Evolutionary conservation across 2,888 invertebrate species (phyloP).

Genomic region (Rhagophthalmus giganteus): DNA sequence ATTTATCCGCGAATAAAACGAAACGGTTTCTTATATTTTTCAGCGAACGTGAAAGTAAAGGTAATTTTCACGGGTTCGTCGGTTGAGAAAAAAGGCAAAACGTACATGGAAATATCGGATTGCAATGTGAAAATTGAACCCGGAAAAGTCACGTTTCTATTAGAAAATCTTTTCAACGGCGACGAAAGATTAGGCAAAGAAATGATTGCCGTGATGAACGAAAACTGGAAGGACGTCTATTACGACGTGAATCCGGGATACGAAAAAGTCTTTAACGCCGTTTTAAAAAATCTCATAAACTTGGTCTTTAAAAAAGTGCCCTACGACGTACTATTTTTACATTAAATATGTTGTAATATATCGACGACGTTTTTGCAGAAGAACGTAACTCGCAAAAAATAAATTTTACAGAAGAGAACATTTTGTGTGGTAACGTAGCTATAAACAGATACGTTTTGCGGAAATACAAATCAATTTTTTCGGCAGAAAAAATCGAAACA

Average conservation of each 20-base stretch:
- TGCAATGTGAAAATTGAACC: constrained; percentile 67
- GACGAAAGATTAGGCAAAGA: constrained; percentile 44
- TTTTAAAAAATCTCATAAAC: constrained; percentile 4
- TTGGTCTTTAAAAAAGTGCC: constrained; percentile 2
- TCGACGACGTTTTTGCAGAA: no score
- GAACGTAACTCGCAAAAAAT: no score
- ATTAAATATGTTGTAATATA: no score
- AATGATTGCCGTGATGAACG: constrained; percentile 52
- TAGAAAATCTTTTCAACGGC: constrained; percentile 65
- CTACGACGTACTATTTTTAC: no score
- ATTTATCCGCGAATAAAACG: no score
- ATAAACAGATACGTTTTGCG: no score
- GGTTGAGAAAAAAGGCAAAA: constrained; percentile 63
- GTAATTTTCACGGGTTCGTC: constrained; percentile 67
- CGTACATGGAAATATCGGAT: constrained; percentile 65
- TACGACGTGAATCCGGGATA: constrained; percentile 63
- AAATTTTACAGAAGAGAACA: no score
- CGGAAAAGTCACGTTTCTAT: constrained; percentile 62
- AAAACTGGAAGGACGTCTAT: constrained; percentile 49
- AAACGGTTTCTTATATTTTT: no score
- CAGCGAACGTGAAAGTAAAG: constrained; percentile 65
- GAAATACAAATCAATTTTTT: no score
- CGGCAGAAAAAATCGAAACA: no score
- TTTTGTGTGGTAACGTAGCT: no score
- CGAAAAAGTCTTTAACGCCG: constrained; percentile 59